Conservation (phyloP, 1,140 invertebrate genomes). For the Amphibalanus amphitrite region DNA sequence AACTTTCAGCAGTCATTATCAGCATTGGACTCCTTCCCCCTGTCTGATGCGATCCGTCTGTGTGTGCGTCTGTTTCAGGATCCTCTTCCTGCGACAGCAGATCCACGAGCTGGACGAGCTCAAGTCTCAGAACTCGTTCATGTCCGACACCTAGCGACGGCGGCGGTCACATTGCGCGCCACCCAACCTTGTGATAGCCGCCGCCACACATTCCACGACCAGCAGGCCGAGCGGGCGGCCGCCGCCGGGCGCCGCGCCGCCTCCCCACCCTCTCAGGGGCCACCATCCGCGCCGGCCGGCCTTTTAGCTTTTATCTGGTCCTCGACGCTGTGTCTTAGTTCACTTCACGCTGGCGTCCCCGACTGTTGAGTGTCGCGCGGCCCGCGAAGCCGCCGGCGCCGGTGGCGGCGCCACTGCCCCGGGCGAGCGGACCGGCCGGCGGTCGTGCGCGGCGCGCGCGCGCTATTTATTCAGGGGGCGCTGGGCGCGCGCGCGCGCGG, state of each 20-base stretch:
- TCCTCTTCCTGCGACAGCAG: constrained; percentile 20
- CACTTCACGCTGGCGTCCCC: background rate
- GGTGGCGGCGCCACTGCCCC: no score
- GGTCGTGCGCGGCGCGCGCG: no score
- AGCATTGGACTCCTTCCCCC: no score
- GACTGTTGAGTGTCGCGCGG: background rate
- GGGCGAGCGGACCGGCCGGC: no score
- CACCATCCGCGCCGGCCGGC: background rate
- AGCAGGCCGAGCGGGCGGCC: no score
- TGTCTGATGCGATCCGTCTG: no score
- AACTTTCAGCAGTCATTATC: no score
- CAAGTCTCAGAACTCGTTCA: constrained; percentile 81
- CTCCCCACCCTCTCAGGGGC: background rate
- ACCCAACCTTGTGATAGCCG: constrained; percentile 1
- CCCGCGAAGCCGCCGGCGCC: no score
- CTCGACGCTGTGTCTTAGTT: background rate
- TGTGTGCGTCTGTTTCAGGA: constrained; percentile 14
- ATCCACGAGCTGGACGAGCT: constrained; percentile 29
- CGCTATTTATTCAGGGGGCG: background rate
- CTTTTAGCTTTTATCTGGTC: constrained; percentile 1
- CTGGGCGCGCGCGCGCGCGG: no score
- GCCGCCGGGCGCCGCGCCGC: no score
- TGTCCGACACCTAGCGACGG: constrained; percentile 45
- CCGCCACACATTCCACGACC: background rate
- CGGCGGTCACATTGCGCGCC: background rate